These are phyloP conservation scores for Latrodectus geometricus DNA, from an alignment of 1,140 invertebrate species.

Conservation along the genomic window DNA sequence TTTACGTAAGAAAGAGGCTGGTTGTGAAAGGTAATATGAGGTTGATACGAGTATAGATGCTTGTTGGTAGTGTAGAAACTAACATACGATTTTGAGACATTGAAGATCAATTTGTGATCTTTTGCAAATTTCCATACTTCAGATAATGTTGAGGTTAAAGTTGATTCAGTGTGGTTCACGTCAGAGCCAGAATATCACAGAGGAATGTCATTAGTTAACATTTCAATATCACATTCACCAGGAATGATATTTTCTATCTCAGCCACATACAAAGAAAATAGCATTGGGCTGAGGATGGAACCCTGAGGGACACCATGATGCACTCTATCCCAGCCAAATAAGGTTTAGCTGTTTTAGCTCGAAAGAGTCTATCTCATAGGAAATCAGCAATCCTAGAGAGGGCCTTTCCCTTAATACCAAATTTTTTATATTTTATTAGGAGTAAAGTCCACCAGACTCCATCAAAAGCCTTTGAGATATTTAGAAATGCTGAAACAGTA, in stretches of 20 bases:
- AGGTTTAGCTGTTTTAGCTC: background rate
- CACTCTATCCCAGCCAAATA: background rate
- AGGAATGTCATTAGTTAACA: slow-evolving; percentile 5
- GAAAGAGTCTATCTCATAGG: background rate
- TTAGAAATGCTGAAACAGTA: background rate
- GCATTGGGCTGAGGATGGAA: slow-evolving; percentile 11
- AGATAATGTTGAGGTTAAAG: slow-evolving; percentile 6
- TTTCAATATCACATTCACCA: slow-evolving; percentile 7
- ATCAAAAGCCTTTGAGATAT: slow-evolving; percentile 4
- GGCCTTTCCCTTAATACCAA: background rate
- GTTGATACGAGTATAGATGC: slow-evolving; percentile 2
- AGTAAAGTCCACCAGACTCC: slow-evolving; percentile 2
- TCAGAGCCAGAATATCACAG: slow-evolving; percentile 17
- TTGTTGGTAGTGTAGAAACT: slow-evolving; percentile 16
- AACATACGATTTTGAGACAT: slow-evolving; percentile 13
- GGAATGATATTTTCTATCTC: background rate
- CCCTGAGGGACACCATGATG: slow-evolving; percentile 9
- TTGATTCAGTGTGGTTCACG: slow-evolving; percentile 6
- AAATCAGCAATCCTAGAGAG: slow-evolving; percentile 10
- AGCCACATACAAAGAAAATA: slow-evolving; percentile 6
- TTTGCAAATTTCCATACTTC: slow-evolving; percentile 7
- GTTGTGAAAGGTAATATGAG: no score
- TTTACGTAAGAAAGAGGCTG: background rate
- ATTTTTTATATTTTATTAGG: background rate
- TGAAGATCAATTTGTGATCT: slow-evolving; percentile 2